Evolutionary conservation across 2,888 invertebrate genomes (phyloP).

Genomic region (Toxonevra muliebris): DNA sequence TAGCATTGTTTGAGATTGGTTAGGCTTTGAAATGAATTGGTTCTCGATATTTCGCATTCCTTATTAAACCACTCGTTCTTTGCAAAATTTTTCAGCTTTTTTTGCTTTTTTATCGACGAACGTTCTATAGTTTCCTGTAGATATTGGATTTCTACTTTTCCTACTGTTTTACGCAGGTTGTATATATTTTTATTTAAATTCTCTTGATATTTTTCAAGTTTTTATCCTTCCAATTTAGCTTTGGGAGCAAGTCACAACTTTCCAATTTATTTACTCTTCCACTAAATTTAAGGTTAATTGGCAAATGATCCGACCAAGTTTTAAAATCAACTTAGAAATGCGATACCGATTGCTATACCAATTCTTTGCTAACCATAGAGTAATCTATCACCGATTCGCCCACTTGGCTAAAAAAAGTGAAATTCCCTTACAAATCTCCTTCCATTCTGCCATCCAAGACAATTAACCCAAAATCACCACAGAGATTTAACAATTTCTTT

Average conservation of each 20-base stretch:
- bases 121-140: neutral
- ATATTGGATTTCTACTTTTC: neutral
- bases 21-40: no score
- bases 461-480: neutral
- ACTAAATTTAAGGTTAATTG: conserved; percentile 7
- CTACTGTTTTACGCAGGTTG: no score
- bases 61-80: neutral
- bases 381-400: conserved; percentile 4
- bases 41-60: neutral
- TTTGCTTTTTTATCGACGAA: neutral
- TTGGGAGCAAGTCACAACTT: conserved; percentile 1
- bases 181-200: neutral
- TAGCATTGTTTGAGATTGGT: no score
- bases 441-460: neutral
- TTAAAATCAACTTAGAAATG: neutral
- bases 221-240: neutral
- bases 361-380: conserved; percentile 1
- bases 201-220: neutral
- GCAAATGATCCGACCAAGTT: conserved; percentile 4
- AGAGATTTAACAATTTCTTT: neutral
- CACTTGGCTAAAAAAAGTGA: neutral
- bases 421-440: conserved; percentile 3
- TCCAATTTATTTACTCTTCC: neutral
- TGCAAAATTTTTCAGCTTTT: neutral
- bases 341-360: neutral